Conservation (phyloP, 2,797 vertebrate species). For the Novumbra hubbsi region DNA sequence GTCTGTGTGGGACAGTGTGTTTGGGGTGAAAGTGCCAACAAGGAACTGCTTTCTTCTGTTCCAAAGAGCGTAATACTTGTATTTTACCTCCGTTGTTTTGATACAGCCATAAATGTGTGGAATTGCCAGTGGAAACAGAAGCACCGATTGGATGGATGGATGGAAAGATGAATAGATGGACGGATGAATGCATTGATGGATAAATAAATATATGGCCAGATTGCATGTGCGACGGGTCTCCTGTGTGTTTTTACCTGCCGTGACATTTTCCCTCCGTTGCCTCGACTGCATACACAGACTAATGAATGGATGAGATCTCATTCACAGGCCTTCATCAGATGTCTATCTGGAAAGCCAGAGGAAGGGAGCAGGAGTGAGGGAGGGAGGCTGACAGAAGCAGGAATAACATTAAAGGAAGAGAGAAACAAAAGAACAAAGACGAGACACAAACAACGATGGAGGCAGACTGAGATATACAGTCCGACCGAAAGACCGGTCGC, state of each 20-base stretch:
- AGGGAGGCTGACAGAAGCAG: constrained; percentile 1
- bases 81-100: not conserved
- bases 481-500: not conserved
- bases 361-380: constrained; percentile 14
- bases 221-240: no score
- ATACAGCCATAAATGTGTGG: not conserved
- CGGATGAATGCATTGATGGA: not conserved
- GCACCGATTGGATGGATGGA: not conserved
- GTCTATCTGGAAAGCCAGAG: constrained; percentile 36
- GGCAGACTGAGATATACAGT: constrained; percentile 20
- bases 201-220: not conserved
- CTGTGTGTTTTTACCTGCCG: not conserved
- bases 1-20: not conserved
- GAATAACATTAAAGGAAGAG: constrained; percentile 8
- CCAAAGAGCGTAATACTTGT: not conserved
- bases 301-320: constrained; percentile 55
- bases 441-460: constrained; percentile 20
- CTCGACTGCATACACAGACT: constrained; percentile 32
- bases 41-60: no score
- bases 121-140: not conserved
- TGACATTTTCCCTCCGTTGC: not conserved
- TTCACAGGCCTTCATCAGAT: constrained; percentile 59
- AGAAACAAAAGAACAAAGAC: constrained; percentile 25
- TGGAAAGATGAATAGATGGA: not conserved
- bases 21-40: not conserved